Evolutionary conservation across 2,888 invertebrate species (phyloP).

Genomic region (Escarpia spicata): DNA sequence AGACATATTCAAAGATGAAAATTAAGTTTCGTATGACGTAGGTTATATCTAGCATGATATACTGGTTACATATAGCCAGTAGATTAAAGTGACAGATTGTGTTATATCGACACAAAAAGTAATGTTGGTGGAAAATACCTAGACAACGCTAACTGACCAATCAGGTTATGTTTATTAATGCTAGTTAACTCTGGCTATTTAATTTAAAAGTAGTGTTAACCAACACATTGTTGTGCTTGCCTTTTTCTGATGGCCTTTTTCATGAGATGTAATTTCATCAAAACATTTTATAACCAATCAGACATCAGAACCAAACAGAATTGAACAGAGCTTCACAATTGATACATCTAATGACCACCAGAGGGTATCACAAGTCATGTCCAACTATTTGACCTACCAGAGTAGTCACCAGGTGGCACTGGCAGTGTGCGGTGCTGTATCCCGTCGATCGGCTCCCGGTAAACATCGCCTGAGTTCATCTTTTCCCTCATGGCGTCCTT

Average conservation of each 20-base stretch:
- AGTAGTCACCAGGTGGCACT: conserved; percentile 53
- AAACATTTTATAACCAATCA: neutral
- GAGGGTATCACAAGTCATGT: neutral
- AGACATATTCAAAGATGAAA: too few species aligned
- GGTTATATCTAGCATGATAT: too few species aligned
- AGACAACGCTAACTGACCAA: neutral
- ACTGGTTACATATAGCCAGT: neutral
- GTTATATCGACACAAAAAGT: neutral
- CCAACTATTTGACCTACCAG: conserved; percentile 29
- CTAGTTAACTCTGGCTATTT: too few species aligned
- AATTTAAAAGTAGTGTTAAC: too few species aligned
- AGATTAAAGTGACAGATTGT: neutral
- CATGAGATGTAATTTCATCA: neutral
- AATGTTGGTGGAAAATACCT: neutral
- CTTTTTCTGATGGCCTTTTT: neutral
- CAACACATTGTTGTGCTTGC: too few species aligned
- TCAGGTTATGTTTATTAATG: neutral
- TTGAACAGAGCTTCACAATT: neutral
- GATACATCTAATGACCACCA: neutral
- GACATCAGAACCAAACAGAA: neutral
- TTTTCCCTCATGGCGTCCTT: conserved; percentile 21
- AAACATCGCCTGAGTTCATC: conserved; percentile 31
- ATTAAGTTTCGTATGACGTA: too few species aligned
- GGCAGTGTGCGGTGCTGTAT: conserved; percentile 61
- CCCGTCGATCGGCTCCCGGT: conserved; percentile 37